Base-by-base conservation (phyloP, 2,113 vertebrate species). In the Hydrochoerus hydrochaeris region DNA sequence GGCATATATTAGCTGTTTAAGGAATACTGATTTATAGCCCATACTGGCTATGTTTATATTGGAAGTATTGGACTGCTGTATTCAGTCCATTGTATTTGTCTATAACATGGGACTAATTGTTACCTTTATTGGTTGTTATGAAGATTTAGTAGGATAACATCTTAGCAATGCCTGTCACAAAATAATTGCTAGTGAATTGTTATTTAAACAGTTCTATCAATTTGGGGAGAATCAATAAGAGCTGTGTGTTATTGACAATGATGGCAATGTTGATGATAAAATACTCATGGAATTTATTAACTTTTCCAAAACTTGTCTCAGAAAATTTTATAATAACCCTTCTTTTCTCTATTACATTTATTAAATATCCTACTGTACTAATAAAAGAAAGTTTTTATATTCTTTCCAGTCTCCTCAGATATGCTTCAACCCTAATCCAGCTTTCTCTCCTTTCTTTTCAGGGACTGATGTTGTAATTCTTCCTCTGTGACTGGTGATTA, bases 401-500 rank as follows among this genome's bases (percentile, higher is more conserved):
- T 95, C 32, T 71, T 38, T 92, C 41, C 28, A 80, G 2, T 83
- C 52, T 41, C 22, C n/a, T 60, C 16, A 73, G 44, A 89, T 84
- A 24, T 69, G 75, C 35, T 78, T 83, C 69, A 81, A 38, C 5
- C 35, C 7, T 10, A 32, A 88, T 85, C 71, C 12, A 92, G 84
- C 41, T 71, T 89, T 38, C 11, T 58, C 38, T 57, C 49, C 28
- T 85, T 86, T 92, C 7, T 4, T 89, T 84, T 80, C 19, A 60
- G 41, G 52, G 92, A 44, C 1, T 32, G 24, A 6, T 58, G 16
- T 30, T 88, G 10, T 75, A 88, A 94, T 93, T 96, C 81, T 44
- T 97, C 19, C 24, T 65, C 91, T 89, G 62, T 90, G 81, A 90
- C 75, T 95, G 85, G 85, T 94, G 92, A 97, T 90, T 95, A 96